phyloP scores from a whole-genome alignment of 2,888 invertebrate species.

The Melinaea marsaeus region DNA sequence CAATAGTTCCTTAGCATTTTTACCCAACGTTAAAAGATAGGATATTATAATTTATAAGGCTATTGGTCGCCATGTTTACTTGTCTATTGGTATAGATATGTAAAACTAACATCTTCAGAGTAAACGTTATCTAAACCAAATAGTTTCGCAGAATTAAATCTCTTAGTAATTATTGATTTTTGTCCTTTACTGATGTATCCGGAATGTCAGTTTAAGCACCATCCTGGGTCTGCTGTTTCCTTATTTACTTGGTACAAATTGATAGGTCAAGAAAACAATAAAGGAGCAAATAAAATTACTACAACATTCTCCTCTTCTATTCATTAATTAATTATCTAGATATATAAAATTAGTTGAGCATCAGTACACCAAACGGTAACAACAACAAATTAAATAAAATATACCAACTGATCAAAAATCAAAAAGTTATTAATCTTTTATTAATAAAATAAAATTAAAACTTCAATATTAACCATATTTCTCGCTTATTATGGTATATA shows the following conservation, averaged over 20 bases:
- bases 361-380: neutral
- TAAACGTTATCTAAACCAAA: slow-evolving; percentile 69
- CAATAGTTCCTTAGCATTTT: slow-evolving; percentile 74
- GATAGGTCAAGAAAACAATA: neutral
- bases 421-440: too few relatives aligned
- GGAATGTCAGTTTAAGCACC: slow-evolving; percentile 17
- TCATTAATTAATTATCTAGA: neutral
- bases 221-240: slow-evolving; percentile 8
- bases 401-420: too few relatives aligned
- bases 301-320: neutral
- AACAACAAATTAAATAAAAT: too few relatives aligned
- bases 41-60: slow-evolving; percentile 71
- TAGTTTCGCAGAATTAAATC: slow-evolving; percentile 68
- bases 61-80: slow-evolving; percentile 60
- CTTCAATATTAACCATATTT: neutral
- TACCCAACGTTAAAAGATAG: slow-evolving; percentile 65
- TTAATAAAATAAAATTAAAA: neutral
- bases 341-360: neutral
- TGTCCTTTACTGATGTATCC: slow-evolving; percentile 44
- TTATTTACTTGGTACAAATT: neutral
- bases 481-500: slow-evolving; percentile 6
- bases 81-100: slow-evolving; percentile 58
- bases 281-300: neutral
- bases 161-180: slow-evolving; percentile 61
- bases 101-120: slow-evolving; percentile 67